Conservation (phyloP, 2,113 vertebrate genomes). For the Rhodinocichla rosea region DNA sequence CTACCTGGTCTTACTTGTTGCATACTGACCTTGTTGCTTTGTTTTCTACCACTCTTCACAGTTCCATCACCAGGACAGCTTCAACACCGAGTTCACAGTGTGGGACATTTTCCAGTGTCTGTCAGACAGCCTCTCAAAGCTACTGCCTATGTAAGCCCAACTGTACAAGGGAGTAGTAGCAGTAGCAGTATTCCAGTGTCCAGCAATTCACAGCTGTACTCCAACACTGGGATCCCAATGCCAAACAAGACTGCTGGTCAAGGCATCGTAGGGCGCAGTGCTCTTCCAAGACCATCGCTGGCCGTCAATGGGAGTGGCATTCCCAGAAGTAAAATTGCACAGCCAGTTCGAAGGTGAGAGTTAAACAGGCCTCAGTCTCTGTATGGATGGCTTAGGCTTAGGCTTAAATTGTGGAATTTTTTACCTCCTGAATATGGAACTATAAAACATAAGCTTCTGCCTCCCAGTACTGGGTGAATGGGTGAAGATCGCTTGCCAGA, state of each 20-base stretch:
- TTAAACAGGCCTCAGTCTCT: neutral
- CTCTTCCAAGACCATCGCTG: slow-evolving; percentile 89
- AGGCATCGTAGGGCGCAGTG: slow-evolving; percentile 80
- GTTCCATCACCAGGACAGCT: slow-evolving; percentile 93
- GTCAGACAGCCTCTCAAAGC: slow-evolving; percentile 88
- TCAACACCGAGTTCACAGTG: slow-evolving; percentile 88
- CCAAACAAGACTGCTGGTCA: slow-evolving; percentile 82
- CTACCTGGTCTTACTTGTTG: neutral
- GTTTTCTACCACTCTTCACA: slow-evolving; percentile 41
- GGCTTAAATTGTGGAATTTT: neutral
- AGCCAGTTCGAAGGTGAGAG: slow-evolving; percentile 89
- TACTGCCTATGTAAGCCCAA: slow-evolving; percentile 96
- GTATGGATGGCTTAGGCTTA: neutral
- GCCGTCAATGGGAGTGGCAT: slow-evolving; percentile 83
- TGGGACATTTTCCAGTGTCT: slow-evolving; percentile 87
- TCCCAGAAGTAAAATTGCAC: slow-evolving; percentile 90
- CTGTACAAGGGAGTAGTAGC: slow-evolving; percentile 81
- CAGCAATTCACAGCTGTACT: slow-evolving; percentile 76
- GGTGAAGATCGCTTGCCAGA: neutral
- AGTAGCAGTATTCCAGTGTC: slow-evolving; percentile 74
- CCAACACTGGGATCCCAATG: slow-evolving; percentile 80
- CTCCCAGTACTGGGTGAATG: neutral
- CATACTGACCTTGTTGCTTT: neutral
- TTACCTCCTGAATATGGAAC: neutral
- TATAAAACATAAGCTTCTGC: neutral